phyloP scores from a whole-genome alignment of 1,140 invertebrate species.

The Pseudoatta argentina region DNA sequence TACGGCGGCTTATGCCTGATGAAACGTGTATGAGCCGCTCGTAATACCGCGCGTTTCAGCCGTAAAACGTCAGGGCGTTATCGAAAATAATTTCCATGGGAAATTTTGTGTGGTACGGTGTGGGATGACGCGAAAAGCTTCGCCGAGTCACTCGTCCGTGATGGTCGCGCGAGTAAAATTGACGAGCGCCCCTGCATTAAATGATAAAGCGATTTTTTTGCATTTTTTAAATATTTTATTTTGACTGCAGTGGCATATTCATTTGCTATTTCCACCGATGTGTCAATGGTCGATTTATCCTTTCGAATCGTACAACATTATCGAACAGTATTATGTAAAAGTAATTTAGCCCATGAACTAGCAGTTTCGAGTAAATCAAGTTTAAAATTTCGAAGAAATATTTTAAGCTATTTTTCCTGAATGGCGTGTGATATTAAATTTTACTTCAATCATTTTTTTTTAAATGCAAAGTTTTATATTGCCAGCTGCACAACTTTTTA shows the following conservation, averaged over 20 bases:
- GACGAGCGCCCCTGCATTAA: constrained; percentile 66
- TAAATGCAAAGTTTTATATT: background rate
- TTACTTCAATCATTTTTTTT: background rate
- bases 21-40: constrained; percentile 53
- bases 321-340: constrained; percentile 43
- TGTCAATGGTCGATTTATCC: constrained; percentile 35
- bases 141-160: constrained; percentile 71
- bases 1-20: constrained; percentile 49
- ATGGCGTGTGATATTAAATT: background rate
- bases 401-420: constrained; percentile 11
- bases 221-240: constrained; percentile 35
- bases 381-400: constrained; percentile 45
- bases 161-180: constrained; percentile 70
- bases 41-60: constrained; percentile 69
- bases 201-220: constrained; percentile 49
- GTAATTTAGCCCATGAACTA: constrained; percentile 15
- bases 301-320: constrained; percentile 18
- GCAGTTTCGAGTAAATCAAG: background rate
- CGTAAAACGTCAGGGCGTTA: constrained; percentile 65
- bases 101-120: constrained; percentile 62
- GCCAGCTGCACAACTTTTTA: background rate
- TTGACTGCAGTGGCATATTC: constrained; percentile 36
- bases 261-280: constrained; percentile 25
- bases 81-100: constrained; percentile 69
- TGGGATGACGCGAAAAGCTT: constrained; percentile 58